Base-by-base conservation (phyloP, 2,113 vertebrate genomes). In the Chlorodrepanis virens region DNA sequence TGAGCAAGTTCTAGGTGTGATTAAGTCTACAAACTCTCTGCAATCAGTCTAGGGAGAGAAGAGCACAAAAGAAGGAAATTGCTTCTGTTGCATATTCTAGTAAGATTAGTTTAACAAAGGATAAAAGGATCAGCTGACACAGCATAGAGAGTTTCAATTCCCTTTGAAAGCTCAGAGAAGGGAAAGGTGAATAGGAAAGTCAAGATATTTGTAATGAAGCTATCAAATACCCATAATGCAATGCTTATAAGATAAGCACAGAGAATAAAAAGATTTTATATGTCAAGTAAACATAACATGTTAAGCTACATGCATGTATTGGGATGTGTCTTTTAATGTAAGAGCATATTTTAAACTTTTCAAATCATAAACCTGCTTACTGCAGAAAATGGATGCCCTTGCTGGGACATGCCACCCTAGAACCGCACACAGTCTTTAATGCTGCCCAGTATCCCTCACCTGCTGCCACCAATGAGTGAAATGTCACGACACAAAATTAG, bases 401-500 rank as follows among this genome's bases (percentile, higher is more conserved):
- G 18, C 57, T 50, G 45, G 24, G 33, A 54, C 29, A 53, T 12
- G 23, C 42, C 35, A 59, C 21, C 44, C 37, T 50, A 35, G n/a
- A 83, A 45, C 12, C 11, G 68, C 49, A n/a, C 13, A 25, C 0
- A 0, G 13, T 29, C 37, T 3, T 0, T 61, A 60, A 53, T n/a
- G 50, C 25, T 92, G 53, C 42, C 67, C 69, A 35, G 9, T 40
- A 53, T 23, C 35, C 45, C 31, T 31, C 3, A 53, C 17, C 40
- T 4, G 0, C 71, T 77, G 37, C 63, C 50, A 74, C 13, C 50
- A 65, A 11, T 18, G 47, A 75, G 10, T 23, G 52, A 83, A 64
- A 69, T 7, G 14, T 20, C 42, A 31, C 31, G 61, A 9, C 1
- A 1, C 21, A 33, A 4, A 1, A 64, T 47, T 65, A 50, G 33